phyloP scores from a whole-genome alignment of 1,140 invertebrate genomes.

The Eulimnadia texana region DNA sequence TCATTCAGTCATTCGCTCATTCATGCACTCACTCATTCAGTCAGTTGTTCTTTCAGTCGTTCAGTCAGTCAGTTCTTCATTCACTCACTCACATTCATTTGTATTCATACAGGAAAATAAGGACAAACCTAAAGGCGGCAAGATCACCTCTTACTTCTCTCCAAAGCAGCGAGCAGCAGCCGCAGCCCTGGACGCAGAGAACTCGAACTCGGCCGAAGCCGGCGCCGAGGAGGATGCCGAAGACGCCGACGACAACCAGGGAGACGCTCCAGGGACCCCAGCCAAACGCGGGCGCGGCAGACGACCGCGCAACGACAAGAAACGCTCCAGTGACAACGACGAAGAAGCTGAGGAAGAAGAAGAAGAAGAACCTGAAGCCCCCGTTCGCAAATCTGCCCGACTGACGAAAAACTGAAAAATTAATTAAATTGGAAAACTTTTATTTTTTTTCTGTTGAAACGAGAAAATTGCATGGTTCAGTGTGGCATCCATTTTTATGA shows the following conservation, averaged over 20 bases:
- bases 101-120: neutral
- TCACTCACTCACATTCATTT: too few species aligned
- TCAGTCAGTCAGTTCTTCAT: too few species aligned
- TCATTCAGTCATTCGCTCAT: too few species aligned
- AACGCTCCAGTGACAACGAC: neutral
- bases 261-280: neutral
- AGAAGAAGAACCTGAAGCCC: neutral
- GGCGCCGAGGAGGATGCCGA: neutral
- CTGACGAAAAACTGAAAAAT: neutral
- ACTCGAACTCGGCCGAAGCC: neutral
- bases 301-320: neutral
- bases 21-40: too few species aligned
- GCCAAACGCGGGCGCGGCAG: neutral
- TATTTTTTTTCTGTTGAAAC: too few species aligned
- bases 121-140: neutral
- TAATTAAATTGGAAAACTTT: too few species aligned
- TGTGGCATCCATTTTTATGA: too few species aligned
- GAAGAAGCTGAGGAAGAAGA: neutral
- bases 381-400: neutral
- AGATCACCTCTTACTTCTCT: constrained; percentile 8
- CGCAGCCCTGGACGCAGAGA: neutral
- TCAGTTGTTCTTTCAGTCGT: too few species aligned
- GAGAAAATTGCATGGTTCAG: too few species aligned
- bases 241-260: neutral
- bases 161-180: constrained; percentile 8